A percentile compares a stretch with the other conserved stretches of the same genome.
phyloP scores from a whole-genome alignment of 1,140 invertebrate genomes.

The Cydia amplana region DNA sequence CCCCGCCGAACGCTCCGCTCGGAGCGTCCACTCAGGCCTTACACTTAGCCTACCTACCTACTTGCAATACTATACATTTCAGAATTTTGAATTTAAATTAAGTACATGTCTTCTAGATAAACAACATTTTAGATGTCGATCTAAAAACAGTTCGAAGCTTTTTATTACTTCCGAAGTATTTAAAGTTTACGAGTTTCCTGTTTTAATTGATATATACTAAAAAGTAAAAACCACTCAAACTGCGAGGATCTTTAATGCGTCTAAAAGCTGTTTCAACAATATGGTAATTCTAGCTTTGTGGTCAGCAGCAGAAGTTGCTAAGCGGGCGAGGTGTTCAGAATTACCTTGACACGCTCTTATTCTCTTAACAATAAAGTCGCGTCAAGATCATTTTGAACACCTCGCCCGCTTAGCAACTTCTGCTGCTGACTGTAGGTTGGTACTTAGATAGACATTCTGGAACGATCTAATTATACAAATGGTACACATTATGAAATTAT shows the following conservation, averaged over 20 bases:
- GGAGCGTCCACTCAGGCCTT: no score
- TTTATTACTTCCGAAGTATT: constrained; percentile 50
- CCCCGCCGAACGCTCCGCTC: no score
- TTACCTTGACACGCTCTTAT: no score
- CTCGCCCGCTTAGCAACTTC: no score
- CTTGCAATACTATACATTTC: no score
- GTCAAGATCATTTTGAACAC: no score
- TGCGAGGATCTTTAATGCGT: background rate
- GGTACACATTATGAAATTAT: background rate
- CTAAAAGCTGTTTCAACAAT: background rate
- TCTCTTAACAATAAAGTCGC: no score
- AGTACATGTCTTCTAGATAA: background rate
- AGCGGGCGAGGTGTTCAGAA: no score
- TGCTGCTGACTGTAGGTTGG: no score
- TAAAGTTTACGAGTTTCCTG: constrained; percentile 46
- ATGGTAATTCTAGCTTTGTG: background rate
- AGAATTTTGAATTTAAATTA: no score
- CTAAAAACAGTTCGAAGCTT: constrained; percentile 38
- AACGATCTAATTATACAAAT: background rate
- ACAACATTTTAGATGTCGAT: background rate
- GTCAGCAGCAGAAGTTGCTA: no score
- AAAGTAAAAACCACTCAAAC: background rate
- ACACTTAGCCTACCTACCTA: no score
- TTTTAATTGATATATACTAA: constrained; percentile 51
- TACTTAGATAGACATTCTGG: background rate